Base-by-base conservation (phyloP, 2,888 invertebrate genomes). In the Oxycera nigricornis region DNA sequence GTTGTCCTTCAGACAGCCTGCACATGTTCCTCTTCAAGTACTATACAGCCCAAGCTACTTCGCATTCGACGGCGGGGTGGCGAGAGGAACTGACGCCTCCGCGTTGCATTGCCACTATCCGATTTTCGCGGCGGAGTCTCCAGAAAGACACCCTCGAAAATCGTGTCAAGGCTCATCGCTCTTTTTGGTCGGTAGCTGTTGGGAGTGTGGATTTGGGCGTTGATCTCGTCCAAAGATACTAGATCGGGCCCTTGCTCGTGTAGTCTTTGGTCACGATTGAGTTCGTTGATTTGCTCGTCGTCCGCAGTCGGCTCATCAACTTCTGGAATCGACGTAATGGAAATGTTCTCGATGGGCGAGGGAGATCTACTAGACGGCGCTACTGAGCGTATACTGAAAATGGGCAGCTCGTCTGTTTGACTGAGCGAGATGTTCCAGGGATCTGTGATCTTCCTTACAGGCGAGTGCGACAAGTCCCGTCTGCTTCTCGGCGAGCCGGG, bases 121-220 rank as follows among this genome's bases (percentile, higher is more conserved):
- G 52, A 22, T 22, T 39, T 28, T 30, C 70, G 52, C 14, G 85
- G 83, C 7, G 84, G 84, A 2, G 85, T 85, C 52, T 83, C 80
- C 0, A 85, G 77, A 57, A 85, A 83, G 20, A 85, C 82, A 4
- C 83, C 84, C 77, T 85, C 85, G 57, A 82, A 85, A 72, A 85
- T 85, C 6, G 85, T 85, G 74, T 85, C 85, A 62, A 84, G 77
- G 30, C 81, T 83, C 67, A 78, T 80, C 30, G 78, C 78, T 22
- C 77, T 79, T 74, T 78, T 82, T 17, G 73, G 61, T 31, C 75
- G 78, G 2, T 72, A 72, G 30, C 82, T 81, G 72, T 77, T 80
- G 4, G 83, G 84, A 22, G 83, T 82, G 76, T 81, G 82, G 6
- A 85, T 85, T 74, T 83, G 82, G 1, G 83, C 82, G 76, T 84